Evolutionary conservation across 2,797 vertebrate species (phyloP).

Genomic region (Sparidentex hasta): DNA sequence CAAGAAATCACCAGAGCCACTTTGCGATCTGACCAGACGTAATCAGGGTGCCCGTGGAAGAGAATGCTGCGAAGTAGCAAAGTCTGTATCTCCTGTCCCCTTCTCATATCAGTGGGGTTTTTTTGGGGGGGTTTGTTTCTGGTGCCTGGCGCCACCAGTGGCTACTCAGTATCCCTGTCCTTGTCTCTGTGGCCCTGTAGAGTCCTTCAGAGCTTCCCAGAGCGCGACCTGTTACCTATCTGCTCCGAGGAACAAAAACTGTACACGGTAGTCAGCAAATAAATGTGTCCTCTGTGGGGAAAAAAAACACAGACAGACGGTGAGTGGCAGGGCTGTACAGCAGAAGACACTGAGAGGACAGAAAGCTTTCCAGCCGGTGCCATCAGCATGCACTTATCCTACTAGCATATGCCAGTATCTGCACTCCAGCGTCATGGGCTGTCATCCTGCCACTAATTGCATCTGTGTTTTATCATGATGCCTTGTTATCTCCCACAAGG

Average conservation of each 20-base stretch:
- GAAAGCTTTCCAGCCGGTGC: conserved; percentile 21
- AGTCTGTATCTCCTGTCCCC: conserved; percentile 29
- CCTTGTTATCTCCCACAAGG: conserved; percentile 75
- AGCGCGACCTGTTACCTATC: conserved; percentile 31
- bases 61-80: conserved; percentile 37
- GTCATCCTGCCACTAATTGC: conserved; percentile 73
- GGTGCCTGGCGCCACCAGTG: conserved; percentile 19
- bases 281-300: conserved; percentile 21
- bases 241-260: conserved; percentile 34
- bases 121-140: neutral
- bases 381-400: conserved; percentile 63
- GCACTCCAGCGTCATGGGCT: conserved; percentile 49
- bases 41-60: conserved; percentile 51
- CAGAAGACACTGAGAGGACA: conserved; percentile 31
- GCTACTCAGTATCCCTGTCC: conserved; percentile 31
- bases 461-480: conserved; percentile 77
- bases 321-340: conserved; percentile 18
- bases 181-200: conserved; percentile 27
- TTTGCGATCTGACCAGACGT: conserved; percentile 50
- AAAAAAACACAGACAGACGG: conserved; percentile 19
- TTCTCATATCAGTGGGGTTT: conserved; percentile 22
- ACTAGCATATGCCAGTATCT: conserved; percentile 60
- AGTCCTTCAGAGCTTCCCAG: conserved; percentile 40
- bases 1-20: conserved; percentile 53
- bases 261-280: conserved; percentile 44